Base-by-base conservation (phyloP, 2,113 vertebrate genomes). In the Cranoglanis bouderius region DNA sequence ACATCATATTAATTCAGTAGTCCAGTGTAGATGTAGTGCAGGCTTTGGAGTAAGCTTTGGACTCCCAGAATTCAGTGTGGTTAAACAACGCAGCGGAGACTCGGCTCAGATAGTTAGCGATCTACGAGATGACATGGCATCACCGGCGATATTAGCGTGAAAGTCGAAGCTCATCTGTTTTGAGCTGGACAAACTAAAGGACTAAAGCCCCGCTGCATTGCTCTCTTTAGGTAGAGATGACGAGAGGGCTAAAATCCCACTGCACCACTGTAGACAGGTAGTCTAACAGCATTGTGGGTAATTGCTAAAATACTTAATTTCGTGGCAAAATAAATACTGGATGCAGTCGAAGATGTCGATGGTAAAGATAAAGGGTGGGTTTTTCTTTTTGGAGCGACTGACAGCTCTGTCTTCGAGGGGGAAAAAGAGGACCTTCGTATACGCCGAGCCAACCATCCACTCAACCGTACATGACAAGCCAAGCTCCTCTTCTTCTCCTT, bases 391-490 rank as follows among this genome's bases (percentile, higher is more conserved):
- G 18, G 6, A 19, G 46, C 29, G 53, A 82, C 51, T 82, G 51
- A 57, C 51, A 57, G 77, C 6, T 81, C 14, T 80, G 75, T 78
- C n/a, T 75, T 29, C 35, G 4, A 80, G 49, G 43, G 43, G 16
- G 24, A 80, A 32, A 32, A 18, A 10, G 26, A 35, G 5, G 32
- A 70, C 18, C 67, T 70, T 35, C 10, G 8, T 82, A 10, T 35
- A 57, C 32, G 51, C 49, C 16, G 19, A 51, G 77, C 49, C 6
- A 2, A 80, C 14, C 51, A 19, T 55, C 51, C 78, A 32, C 5
- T 29, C 77, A 51, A 53, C 24, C 49, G 29, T n/a, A 80, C 77
- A 32, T 81, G 77, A 81, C 77, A 51, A 81, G 49, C 77, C 77
- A 8, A 53, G 49, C 29, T 32, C 46, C 24, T 26, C 38, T 26